Conservation (phyloP, 2,797 vertebrate genomes). For the Sternotherus odoratus region DNA sequence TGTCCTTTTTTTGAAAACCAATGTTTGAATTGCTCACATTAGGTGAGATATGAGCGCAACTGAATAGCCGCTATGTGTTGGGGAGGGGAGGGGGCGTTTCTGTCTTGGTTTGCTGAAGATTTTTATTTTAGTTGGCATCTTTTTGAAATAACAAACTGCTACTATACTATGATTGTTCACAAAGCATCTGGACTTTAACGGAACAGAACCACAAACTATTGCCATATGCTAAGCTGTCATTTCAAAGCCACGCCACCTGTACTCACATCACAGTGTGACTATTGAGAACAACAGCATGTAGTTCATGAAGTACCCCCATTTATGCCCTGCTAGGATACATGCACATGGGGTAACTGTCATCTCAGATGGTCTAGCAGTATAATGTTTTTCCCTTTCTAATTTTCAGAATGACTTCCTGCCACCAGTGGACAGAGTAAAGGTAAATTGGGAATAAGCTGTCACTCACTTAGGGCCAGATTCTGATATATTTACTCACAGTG, state of each 20-base stretch:
- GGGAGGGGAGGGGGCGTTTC: neutral
- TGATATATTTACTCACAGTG: neutral
- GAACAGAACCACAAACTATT: constrained; percentile 15
- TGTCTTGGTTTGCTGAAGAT: neutral
- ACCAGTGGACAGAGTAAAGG: neutral
- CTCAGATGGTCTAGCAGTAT: neutral
- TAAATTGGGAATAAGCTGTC: neutral
- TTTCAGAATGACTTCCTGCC: neutral
- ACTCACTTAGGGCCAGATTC: neutral
- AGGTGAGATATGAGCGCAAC: neutral
- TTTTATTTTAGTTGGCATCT: neutral
- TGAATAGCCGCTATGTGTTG: neutral
- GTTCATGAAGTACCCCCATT: neutral
- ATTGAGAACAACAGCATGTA: neutral
- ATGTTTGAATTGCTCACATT: neutral
- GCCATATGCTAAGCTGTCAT: neutral
- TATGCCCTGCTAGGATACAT: neutral
- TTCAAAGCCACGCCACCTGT: neutral
- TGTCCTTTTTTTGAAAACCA: neutral
- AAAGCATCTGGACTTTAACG: neutral
- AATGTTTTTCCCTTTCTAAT: neutral
- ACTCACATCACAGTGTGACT: neutral
- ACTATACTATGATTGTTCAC: neutral
- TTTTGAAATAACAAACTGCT: constrained; percentile 18
- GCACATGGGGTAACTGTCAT: neutral